phyloP scores from a whole-genome alignment of 2,888 invertebrate species.

The Erynnis tages region DNA sequence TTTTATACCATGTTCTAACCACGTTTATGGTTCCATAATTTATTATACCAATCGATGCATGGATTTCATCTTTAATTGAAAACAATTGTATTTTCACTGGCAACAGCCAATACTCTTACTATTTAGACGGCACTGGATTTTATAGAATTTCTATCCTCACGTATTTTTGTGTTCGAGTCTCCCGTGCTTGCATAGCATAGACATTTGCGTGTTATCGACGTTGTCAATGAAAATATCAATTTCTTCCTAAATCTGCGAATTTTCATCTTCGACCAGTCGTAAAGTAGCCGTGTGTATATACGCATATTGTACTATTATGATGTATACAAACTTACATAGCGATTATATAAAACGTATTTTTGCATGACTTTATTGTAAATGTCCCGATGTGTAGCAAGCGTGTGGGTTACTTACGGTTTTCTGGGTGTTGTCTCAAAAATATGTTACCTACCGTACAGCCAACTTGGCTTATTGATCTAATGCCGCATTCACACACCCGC shows the following conservation, averaged over 20 bases:
- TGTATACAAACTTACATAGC: conserved; percentile 44
- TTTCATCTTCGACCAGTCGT: conserved; percentile 35
- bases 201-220: not conserved
- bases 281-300: conserved; percentile 49
- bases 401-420: conserved; percentile 42
- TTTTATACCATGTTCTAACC: too few relatives aligned
- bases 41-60: too few relatives aligned
- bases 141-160: not conserved
- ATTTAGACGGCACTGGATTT: not conserved
- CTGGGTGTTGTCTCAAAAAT: conserved; percentile 4
- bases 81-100: conserved; percentile 23
- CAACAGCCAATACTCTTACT: not conserved
- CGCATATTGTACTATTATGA: conserved; percentile 38
- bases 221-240: conserved; percentile 8
- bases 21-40: too few relatives aligned
- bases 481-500: too few relatives aligned
- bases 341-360: conserved; percentile 52
- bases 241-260: not conserved
- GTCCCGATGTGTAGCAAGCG: conserved; percentile 35
- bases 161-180: not conserved
- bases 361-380: conserved; percentile 49
- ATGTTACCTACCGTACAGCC: not conserved
- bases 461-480: too few relatives aligned
- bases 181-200: not conserved
- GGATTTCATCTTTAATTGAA: too few relatives aligned